Percentiles rank a stretch among this genome's conserved stretches.
Conservation (phyloP, 2,113 vertebrate species). For the Cebus imitator region DNA sequence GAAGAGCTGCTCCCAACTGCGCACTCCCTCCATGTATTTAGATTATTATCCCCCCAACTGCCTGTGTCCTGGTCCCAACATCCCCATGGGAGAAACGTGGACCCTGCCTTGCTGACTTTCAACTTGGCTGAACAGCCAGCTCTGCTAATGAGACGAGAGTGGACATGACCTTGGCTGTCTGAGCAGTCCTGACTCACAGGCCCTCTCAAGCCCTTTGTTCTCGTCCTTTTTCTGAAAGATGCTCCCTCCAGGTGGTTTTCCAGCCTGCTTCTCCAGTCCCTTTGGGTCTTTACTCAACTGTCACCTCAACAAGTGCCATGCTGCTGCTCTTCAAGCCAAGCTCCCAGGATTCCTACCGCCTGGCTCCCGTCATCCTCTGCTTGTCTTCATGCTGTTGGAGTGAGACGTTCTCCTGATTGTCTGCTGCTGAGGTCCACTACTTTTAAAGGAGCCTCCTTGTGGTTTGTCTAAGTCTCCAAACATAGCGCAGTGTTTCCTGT, state of each 20-base stretch:
- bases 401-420: not conserved
- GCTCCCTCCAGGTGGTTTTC: not conserved
- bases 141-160: not conserved
- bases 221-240: not conserved
- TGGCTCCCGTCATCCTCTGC: not conserved
- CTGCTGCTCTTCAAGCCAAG: not conserved
- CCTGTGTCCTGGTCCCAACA: not conserved
- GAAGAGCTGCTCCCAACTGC: not conserved
- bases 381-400: too few species aligned
- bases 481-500: too few species aligned
- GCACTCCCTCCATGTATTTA: not conserved
- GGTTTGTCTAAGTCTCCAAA: not conserved
- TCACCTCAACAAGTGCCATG: not conserved
- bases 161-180: fast-evolving
- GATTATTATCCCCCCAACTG: fast-evolving
- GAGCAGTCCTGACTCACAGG: not conserved
- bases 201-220: not conserved
- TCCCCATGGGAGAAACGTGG: too few species aligned
- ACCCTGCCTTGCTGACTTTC: too few species aligned
- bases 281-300: not conserved
- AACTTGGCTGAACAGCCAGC: too few species aligned
- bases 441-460: not conserved
- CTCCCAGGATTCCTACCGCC: too few species aligned
- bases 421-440: too few species aligned
- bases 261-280: fast-evolving